Evolutionary conservation across 1,140 invertebrate genomes (phyloP).

Genomic region (Drosophila obscura): DNA sequence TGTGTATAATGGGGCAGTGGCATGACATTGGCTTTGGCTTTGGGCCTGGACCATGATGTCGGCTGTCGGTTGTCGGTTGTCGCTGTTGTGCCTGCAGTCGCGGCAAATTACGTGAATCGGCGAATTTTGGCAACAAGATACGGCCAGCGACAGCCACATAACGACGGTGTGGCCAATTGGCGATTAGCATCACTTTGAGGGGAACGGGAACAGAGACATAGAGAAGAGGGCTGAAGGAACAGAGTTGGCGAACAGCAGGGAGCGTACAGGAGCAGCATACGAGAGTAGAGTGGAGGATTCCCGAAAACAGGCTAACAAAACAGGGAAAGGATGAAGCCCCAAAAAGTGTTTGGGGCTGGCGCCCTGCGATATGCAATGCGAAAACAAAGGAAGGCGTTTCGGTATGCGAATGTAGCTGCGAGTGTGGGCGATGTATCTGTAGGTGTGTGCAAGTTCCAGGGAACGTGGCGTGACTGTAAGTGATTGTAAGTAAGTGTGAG

Average conservation of each 20-base stretch:
- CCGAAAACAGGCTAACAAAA: not conserved
- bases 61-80: slow-evolving; percentile 23
- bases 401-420: slow-evolving; percentile 5
- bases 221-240: slow-evolving; percentile 1
- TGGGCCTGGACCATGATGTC: slow-evolving; percentile 19
- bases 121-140: slow-evolving; percentile 64
- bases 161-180: slow-evolving; percentile 68
- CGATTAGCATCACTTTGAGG: slow-evolving; percentile 65
- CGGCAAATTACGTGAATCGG: slow-evolving; percentile 60
- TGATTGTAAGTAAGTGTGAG: slow-evolving; percentile 52
- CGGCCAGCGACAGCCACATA: slow-evolving; percentile 58
- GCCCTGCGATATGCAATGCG: slow-evolving; percentile 30
- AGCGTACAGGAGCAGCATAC: not conserved
- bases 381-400: slow-evolving; percentile 18
- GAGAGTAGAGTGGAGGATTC: not conserved
- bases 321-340: slow-evolving; percentile 13
- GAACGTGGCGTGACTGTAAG: slow-evolving; percentile 44
- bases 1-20: slow-evolving; percentile 37
- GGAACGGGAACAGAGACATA: slow-evolving; percentile 18
- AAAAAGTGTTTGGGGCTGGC: slow-evolving; percentile 6
- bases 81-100: slow-evolving; percentile 39
- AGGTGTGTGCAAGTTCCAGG: not conserved
- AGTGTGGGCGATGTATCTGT: too few species aligned
- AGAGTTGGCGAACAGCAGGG: slow-evolving; percentile 10
- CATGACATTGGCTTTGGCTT: slow-evolving; percentile 29